Evolutionary conservation across 2,888 invertebrate species (phyloP), one percentile per base, ranked within the genome.

Genomic region (Chorisops tibialis): DNA sequence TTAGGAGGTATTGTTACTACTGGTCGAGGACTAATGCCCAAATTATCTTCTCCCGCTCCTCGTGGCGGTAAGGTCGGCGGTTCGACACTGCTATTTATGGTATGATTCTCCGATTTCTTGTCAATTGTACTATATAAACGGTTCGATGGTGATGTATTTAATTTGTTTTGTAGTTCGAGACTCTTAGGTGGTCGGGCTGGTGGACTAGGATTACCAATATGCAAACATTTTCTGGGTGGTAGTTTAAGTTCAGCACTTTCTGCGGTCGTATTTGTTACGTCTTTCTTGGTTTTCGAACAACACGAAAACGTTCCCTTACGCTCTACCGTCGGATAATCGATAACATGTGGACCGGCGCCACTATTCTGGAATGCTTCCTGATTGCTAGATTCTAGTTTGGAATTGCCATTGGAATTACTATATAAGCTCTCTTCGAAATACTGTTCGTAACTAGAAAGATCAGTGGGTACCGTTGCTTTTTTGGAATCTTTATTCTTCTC

Each of bases 281-380:
- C 81, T 14, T 78, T 76, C 64, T 74, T 81, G 41, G 76, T 82
- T 75, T 83, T 86, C 59, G 85, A 84, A 70, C 87, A 88, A 71
- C 87, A 88, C 2, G 87, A 87, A 72, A 88, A 88, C 73, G 87
- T 83, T 60, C 85, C 85, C 78, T 87, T 87, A 45, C 88, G 80
- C 73, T 88, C 87, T 4, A 88, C 84, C 1, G 88, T 88, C 0
- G 87, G 83, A 70, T 88, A 88, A 71, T 88, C 87, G 70, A 88
- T 87, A 39, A 87, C 80, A 68, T 85, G 84, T 21, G 50, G 19
- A 11, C 63, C 66, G 18, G 61, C 51, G 19, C 67, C 64, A 67
- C 21, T 41, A 35, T 39, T 63, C 35, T 47, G 54, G 38, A 41
- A 51, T 47, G 39, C 24, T 47, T 52, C 59, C 24, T 11, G 38